Evolutionary conservation across 1,140 invertebrate species (phyloP), one percentile per base, ranked within the genome.

Genomic region (Palaemon carinicauda): DNA sequence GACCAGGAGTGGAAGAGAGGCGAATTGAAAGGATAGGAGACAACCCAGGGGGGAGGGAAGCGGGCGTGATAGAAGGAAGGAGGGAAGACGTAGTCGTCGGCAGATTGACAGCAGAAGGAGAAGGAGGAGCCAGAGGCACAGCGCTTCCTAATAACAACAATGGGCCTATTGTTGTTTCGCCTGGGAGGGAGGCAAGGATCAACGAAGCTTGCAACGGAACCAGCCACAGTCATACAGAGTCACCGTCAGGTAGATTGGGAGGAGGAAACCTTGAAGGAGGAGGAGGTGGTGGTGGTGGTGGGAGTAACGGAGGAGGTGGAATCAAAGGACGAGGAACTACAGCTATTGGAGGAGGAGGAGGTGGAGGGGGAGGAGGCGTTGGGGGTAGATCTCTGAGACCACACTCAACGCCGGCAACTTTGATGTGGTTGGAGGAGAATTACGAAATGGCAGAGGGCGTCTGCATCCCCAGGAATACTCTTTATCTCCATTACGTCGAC

Each of bases 391-490:
- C 52, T 50, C 88, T 92, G 12, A 89, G 91, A 78, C 93, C 93
- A 0, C 93, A 94, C 90, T 93, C 93, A 4, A 94, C 93, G n/a
- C 93, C 93, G 3, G 91, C 92, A 1, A 93, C 93, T 0, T 90
- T 94, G n/a, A 90, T 93, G 89, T 93, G 93, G 93, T 90, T 94
- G 52, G 92, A 93, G 82, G 92, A 93, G 79, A 94, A 94, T 89
- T 94, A 94, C 90, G 93, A 94, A 90, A 91, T 93, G 79, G 92
- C 92, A 0, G 93, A 94, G 74, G 93, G 93, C 4, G 93, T 94
- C 0, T 94, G 93, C 90, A 93, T 94, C 41, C 93, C 93, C 1
- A 89, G 93, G 51, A 93, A 92, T 89, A 92, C 93, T 3, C 90
- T 94, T 52, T 94, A 94, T 88, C 91, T 91, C 50, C 93, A 94